Evolutionary conservation across 2,888 invertebrate species (phyloP).

Genomic region (Polydrusus cervinus): DNA sequence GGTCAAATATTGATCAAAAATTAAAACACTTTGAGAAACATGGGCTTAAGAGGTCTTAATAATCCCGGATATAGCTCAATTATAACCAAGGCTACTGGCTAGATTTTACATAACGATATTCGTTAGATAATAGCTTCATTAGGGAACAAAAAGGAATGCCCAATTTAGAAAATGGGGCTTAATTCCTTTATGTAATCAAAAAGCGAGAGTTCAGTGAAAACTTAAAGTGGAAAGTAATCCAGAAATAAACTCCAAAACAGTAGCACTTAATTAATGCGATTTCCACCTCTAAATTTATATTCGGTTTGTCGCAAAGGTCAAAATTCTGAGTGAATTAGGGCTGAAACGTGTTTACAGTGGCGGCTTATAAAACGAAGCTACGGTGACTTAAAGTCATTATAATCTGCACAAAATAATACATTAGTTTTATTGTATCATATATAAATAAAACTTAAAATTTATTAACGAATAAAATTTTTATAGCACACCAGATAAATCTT

Average conservation of each 20-base stretch:
- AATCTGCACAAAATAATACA: not conserved
- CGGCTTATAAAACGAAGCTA: too few species aligned
- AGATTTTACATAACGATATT: slow-evolving; percentile 10
- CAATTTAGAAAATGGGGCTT: slow-evolving; percentile 32
- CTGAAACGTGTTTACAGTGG: not conserved
- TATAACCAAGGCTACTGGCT: not conserved
- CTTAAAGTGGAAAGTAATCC: slow-evolving; percentile 19
- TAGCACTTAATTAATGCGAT: slow-evolving; percentile 23
- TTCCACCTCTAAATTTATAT: not conserved
- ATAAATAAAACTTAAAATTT: too few species aligned
- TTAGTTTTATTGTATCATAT: too few species aligned
- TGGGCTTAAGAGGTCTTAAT: too few species aligned
- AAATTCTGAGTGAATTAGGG: not conserved
- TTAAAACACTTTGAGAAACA: too few species aligned
- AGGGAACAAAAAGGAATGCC: slow-evolving; percentile 12
- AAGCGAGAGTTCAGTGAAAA: slow-evolving; percentile 19
- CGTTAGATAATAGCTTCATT: slow-evolving; percentile 28
- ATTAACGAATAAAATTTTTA: too few species aligned
- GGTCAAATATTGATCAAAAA: too few species aligned
- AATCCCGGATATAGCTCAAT: too few species aligned
- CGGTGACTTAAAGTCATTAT: not conserved
- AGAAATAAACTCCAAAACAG: slow-evolving; percentile 24
- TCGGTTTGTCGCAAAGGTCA: not conserved
- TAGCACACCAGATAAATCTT: too few species aligned
- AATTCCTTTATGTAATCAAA: slow-evolving; percentile 29